Evolutionary conservation across 2,113 vertebrate species (phyloP), one percentile per base, ranked within the genome.

Genomic region (Erinaceus europaeus): DNA sequence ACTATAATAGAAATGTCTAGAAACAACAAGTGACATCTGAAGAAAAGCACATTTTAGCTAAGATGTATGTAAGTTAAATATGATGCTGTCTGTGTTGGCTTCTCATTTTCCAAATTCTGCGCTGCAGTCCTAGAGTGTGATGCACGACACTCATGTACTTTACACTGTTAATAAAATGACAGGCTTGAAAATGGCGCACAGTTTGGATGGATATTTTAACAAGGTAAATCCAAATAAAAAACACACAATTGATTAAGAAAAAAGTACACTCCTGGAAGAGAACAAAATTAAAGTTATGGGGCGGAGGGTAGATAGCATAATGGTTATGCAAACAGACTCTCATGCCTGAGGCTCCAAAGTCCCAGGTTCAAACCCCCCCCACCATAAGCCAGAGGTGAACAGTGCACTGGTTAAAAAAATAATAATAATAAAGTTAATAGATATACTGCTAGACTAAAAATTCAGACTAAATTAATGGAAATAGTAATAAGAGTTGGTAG

Each of bases 181-280:
- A 20, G 34, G 23, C 67, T 0, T 67, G 27, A 79, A 81, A 85
- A 85, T 72, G 71, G 62, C 5, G 15, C 5, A 38, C 17, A 76
- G 32, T 50, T 88, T 77, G 74, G 52, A 88, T 9, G 79, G 2
- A 46, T 32, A 87, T 36, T 73, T 84, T 89, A 67, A 75, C 48
- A 79, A 86, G 53, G 11, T 80, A 34, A 77, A 78, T 40, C 34
- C 17, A 52, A 86, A 84, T 68, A 93, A 88, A 93, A 72, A 34
- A 48, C 14, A n/a, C 11, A 14, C 55, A 73, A 69, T 29, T 48
- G n/a, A 83, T 44, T 8, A 55, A 62, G 23, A 77, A 38, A 84
- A 83, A 18, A 20, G 2, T 48, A 69, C 8, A 36, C 6, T 57
- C 72, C 36, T 17, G 40, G 34, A 42, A 74, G 4, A 23, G 29